Conservation (phyloP, 2,888 invertebrate species). For the Ormyrus thymus region DNA sequence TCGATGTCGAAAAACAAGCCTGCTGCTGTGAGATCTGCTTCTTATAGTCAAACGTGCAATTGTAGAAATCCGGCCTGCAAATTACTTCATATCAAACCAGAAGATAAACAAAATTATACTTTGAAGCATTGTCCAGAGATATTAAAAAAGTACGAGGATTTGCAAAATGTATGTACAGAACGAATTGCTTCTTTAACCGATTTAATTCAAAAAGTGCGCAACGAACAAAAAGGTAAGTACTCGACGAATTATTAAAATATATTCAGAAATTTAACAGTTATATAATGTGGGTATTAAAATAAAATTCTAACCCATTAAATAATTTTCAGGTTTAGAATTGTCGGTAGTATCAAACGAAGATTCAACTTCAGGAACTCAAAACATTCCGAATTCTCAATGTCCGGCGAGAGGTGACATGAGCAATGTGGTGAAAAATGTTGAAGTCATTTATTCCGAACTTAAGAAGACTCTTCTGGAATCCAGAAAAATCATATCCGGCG, state of each 20-base stretch:
- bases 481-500: constrained; percentile 63
- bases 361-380: constrained; percentile 30
- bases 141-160: constrained; percentile 75
- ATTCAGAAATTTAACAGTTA: neutral
- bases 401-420: constrained; percentile 60
- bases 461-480: constrained; percentile 67
- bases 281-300: neutral
- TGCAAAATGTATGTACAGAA: constrained; percentile 77
- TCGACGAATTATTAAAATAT: constrained; percentile 4
- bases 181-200: constrained; percentile 78
- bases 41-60: constrained; percentile 56
- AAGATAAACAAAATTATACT: constrained; percentile 60
- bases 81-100: constrained; percentile 61
- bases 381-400: constrained; percentile 45
- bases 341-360: constrained; percentile 63
- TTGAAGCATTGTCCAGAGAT: constrained; percentile 65
- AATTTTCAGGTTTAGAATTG: constrained; percentile 63
- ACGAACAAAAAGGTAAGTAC: constrained; percentile 72
- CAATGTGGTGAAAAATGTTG: constrained; percentile 66
- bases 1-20: neutral
- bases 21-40: neutral
- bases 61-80: constrained; percentile 67
- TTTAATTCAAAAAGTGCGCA: constrained; percentile 78
- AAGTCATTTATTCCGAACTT: constrained; percentile 66
- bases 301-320: neutral